phyloP scores from a whole-genome alignment of 2,888 invertebrate species.

The Dolichopus griseipennis region DNA sequence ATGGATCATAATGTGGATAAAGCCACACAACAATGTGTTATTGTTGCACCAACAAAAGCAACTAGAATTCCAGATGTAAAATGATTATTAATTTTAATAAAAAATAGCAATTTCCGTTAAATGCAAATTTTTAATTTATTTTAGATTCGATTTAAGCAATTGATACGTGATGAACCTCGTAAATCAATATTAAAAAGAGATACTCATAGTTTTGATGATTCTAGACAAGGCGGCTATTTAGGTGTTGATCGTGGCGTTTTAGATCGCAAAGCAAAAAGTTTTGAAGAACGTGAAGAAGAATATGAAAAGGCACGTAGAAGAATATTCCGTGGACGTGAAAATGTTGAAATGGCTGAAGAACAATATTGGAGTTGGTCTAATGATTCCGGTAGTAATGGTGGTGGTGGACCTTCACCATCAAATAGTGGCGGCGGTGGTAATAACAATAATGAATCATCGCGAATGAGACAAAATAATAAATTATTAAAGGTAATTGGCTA shows the following conservation, averaged over 20 bases:
- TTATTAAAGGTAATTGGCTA: slow-evolving; percentile 37
- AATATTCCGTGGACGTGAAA: slow-evolving; percentile 56
- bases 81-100: not conserved
- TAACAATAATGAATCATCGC: slow-evolving; percentile 27
- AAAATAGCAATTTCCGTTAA: not conserved
- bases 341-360: slow-evolving; percentile 26
- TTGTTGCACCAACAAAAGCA: slow-evolving; percentile 67
- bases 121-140: slow-evolving; percentile 10
- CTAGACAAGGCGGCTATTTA: slow-evolving; percentile 45
- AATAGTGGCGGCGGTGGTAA: slow-evolving; percentile 28
- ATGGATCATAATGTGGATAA: slow-evolving; percentile 90
- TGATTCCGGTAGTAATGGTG: slow-evolving; percentile 42
- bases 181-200: slow-evolving; percentile 80
- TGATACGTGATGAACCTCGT: slow-evolving; percentile 57
- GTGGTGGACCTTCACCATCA: slow-evolving; percentile 26
- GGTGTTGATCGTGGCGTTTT: slow-evolving; percentile 58
- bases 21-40: slow-evolving; percentile 65
- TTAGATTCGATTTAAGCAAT: slow-evolving; percentile 59
- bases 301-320: slow-evolving; percentile 77
- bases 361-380: slow-evolving; percentile 46
- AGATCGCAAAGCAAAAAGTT: slow-evolving; percentile 67
- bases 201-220: slow-evolving; percentile 70
- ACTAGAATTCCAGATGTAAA: slow-evolving; percentile 43
- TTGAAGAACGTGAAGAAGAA: slow-evolving; percentile 85
- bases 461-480: slow-evolving; percentile 38